phyloP scores from a whole-genome alignment of 2,888 invertebrate species.

The Herminia tarsipennalis region DNA sequence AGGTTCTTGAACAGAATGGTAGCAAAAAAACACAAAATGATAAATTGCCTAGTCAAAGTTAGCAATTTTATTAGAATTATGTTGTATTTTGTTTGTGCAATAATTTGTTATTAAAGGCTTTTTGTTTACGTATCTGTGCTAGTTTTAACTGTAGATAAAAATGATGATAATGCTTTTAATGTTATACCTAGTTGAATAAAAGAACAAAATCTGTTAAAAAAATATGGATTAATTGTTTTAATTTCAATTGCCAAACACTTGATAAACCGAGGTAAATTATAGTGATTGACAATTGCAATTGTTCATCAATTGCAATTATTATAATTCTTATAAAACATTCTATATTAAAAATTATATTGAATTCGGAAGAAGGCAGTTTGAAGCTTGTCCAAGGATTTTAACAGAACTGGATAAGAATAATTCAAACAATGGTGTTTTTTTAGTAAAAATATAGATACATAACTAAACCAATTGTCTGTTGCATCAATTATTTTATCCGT shows the following conservation, averaged over 20 bases:
- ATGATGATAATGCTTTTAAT: conserved; percentile 51
- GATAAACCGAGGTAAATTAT: not conserved
- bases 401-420: too few relatives aligned
- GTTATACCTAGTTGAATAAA: conserved; percentile 37
- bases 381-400: too few relatives aligned
- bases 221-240: not conserved
- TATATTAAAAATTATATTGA: too few relatives aligned
- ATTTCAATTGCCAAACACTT: conserved; percentile 8
- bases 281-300: not conserved
- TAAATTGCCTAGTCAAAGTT: conserved; percentile 68
- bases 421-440: too few relatives aligned
- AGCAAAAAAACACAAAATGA: conserved; percentile 56
- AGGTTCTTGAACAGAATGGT: conserved; percentile 32
- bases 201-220: conserved; percentile 12
- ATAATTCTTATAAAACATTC: too few relatives aligned
- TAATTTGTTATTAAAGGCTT: conserved; percentile 63
- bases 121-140: conserved; percentile 47
- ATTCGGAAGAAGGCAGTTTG: too few relatives aligned
- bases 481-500: too few relatives aligned
- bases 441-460: too few relatives aligned
- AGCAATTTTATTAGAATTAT: conserved; percentile 55
- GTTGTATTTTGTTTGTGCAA: conserved; percentile 64
- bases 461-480: too few relatives aligned
- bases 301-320: too few relatives aligned
- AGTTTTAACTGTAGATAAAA: conserved; percentile 28